These are phyloP conservation scores for Sarcophaga variegata DNA, from an alignment of 2,888 invertebrate species.

Conservation along the genomic window DNA sequence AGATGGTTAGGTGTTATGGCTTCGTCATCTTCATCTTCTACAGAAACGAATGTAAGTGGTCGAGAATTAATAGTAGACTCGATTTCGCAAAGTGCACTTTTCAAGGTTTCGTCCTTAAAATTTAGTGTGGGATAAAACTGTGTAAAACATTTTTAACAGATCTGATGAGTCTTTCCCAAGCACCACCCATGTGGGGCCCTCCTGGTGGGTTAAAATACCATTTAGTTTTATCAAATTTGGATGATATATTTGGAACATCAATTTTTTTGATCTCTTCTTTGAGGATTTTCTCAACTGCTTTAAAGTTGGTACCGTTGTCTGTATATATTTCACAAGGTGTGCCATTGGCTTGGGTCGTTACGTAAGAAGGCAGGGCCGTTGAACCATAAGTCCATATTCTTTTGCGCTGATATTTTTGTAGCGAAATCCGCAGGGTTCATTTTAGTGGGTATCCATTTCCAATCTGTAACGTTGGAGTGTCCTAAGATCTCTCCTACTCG, in stretches of 20 bases:
- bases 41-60: no score
- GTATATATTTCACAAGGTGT: no score
- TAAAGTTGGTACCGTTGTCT: no score
- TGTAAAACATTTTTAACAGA: conserved; percentile 25
- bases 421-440: no score
- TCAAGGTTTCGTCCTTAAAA: not conserved
- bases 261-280: not conserved
- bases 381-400: conserved; percentile 47
- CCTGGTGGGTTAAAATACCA: conserved; percentile 43
- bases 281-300: no score
- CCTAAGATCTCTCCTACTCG: no score
- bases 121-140: no score
- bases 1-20: no score
- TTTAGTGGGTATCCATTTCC: no score
- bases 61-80: conserved; percentile 3
- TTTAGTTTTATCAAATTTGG: conserved; percentile 1
- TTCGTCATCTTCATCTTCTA: conserved; percentile 34
- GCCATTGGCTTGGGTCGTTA: conserved; percentile 13
- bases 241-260: not conserved
- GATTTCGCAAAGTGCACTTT: conserved; percentile 49
- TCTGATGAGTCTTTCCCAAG: conserved; percentile 54
- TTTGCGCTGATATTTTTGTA: no score
- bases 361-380: conserved; percentile 50
- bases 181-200: conserved; percentile 65
- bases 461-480: no score